Base-by-base conservation (phyloP, 2,113 vertebrate species). In the Corynorhinus townsendii region DNA sequence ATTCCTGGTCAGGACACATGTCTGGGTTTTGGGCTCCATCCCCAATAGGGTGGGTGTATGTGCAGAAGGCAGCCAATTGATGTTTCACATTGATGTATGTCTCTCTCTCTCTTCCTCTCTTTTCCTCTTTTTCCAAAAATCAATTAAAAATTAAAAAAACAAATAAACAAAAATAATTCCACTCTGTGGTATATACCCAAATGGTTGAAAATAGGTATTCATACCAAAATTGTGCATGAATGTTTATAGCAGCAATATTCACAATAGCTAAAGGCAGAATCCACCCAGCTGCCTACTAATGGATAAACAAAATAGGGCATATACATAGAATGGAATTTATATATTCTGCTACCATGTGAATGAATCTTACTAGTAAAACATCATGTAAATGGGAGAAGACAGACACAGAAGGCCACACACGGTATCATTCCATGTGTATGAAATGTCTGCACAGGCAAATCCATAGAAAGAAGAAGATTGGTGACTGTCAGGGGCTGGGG, bases 311-410 rank as follows among this genome's bases (percentile, higher is more conserved):
- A 20, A 79, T n/a, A 5, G 19, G 28, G 7, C 12, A 0, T 11
- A 1, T 38, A 4, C 45, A 1, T 11, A 52, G 16, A 17, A 4
- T 2, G 14, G 7, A 30, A 47, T 68, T 7, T 69, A 2, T 9
- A 40, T 68, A 40, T 4, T 40, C 5, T 9, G 38, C 30, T 35
- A 49, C 14, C 24, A 19, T 20, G 0, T 10, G 10, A 38, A n/a
- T 11, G 45, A 40, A 11, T 66, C 5, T 30, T n/a, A 38, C 47
- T 12, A 49, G 47, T 14, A 49, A 64, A 77, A 33, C 1, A 33
- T 30, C 11, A 43, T 7, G 6, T n/a, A 38, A 56, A 22, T 0
- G 33, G 33, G 22, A 28, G 11, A 33, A 28, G 12, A 10, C 15
- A 52, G 24, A 22, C 14, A 52, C 20, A 30, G 11, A 33, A 33